These are phyloP conservation scores for Nasonia oneida DNA, from an alignment of 2,888 invertebrate species.

Conservation along the genomic window DNA sequence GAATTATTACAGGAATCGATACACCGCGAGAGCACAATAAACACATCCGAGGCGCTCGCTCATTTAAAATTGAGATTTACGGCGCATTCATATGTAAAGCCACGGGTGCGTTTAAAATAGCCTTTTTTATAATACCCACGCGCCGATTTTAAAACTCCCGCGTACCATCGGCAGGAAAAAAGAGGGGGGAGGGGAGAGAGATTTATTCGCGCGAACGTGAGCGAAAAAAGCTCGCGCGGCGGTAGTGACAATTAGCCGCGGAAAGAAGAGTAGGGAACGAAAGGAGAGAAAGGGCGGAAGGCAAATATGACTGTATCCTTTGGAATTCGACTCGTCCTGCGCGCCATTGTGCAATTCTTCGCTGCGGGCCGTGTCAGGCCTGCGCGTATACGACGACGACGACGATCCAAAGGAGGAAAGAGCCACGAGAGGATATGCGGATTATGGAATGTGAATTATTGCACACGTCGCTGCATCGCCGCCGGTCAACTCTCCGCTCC, in stretches of 20 bases:
- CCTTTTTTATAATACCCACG: not conserved
- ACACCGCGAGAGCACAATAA: not conserved
- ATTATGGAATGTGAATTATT: slow-evolving; percentile 60
- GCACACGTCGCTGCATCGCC: slow-evolving; percentile 51
- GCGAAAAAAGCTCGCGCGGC: not conserved
- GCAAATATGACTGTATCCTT: slow-evolving; percentile 45
- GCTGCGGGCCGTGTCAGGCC: not conserved
- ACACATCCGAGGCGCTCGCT: not conserved
- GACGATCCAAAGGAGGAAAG: not conserved
- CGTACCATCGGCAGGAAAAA: not conserved
- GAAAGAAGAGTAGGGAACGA: not conserved
- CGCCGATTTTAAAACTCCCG: slow-evolving; percentile 6
- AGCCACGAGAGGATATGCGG: slow-evolving; percentile 37
- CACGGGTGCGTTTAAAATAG: not conserved
- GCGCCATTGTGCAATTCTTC: slow-evolving; percentile 50
- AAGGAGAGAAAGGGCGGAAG: slow-evolving; percentile 12
- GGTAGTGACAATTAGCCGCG: not conserved
- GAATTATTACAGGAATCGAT: not conserved
- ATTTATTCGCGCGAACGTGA: not conserved
- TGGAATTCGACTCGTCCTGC: slow-evolving; percentile 49
- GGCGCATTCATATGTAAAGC: slow-evolving; percentile 4
- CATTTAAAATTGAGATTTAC: slow-evolving; percentile 23
- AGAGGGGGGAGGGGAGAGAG: not conserved
- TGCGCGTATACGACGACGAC: not conserved
- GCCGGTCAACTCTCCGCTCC: slow-evolving; percentile 19